Base-by-base conservation (phyloP, 1,140 invertebrate species). In the Leguminivora glycinivorella region DNA sequence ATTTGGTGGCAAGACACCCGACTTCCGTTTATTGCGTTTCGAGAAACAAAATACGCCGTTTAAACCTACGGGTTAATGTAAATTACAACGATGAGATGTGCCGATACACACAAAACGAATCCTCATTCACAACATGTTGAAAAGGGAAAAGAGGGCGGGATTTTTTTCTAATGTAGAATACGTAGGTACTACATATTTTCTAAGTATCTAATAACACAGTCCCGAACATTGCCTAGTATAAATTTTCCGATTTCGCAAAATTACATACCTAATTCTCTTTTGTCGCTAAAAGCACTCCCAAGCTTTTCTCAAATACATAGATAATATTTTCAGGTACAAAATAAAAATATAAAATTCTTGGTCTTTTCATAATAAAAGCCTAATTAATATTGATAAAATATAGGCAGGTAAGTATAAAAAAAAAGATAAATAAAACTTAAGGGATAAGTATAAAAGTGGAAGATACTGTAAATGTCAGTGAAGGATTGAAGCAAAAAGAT, bases 131-230 rank as follows among this genome's bases (percentile, higher is more conserved):
- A 91, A 89, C 87, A 83, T 82, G 84, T 89, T 89, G 87, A 89
- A 91, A 89, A 91, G 87, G 78, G 85, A 89, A 86, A 83, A 87
- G 75, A 87, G 85, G 83, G 83, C 75, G 72, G 76, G 78, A 74
- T 75, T 63, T 76, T 68, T 74, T 73, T 76, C 78, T n/a, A 82
- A 83, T 71, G 74, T 83, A 86, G 77, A 76, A 83, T 84, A 76
- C 75, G 38, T 84, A 76, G 72, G 38, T 69, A 69, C 67, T 19
- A 72, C 70, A 68, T 68, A 86, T 79, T 83, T 85, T 85, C 85
- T 88, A 88, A 83, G 85, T 77, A 73, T 84, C 86, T 90, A 89
- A 87, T 90, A 90, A 90, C 88, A 89, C 87, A 90, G 88, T 90
- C 80, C 83, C 80, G 78, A 83, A 82, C 85, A 80, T 80, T 83